These are phyloP conservation scores for Agrotis segetum DNA, from an alignment of 2,888 invertebrate genomes.

Conservation along the genomic window DNA sequence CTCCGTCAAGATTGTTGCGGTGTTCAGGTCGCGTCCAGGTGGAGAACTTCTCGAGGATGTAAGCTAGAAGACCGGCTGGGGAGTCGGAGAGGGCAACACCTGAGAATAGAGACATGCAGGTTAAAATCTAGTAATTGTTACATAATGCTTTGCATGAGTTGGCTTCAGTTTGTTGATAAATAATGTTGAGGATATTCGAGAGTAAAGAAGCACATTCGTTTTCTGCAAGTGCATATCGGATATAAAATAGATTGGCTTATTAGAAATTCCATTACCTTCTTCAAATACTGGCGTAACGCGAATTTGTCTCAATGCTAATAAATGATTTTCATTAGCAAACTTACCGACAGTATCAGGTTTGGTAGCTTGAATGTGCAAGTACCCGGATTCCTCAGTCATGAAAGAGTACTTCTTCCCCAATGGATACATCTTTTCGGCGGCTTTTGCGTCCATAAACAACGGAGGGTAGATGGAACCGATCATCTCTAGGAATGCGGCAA, in stretches of 20 bases:
- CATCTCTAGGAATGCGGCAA: constrained; percentile 72
- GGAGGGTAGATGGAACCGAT: constrained; percentile 91
- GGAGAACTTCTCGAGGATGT: constrained; percentile 96
- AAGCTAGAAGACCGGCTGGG: constrained; percentile 95
- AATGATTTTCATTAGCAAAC: constrained; percentile 6
- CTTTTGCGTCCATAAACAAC: constrained; percentile 85
- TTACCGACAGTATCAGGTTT: constrained; percentile 95
- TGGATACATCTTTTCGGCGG: constrained; percentile 78
- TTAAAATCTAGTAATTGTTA: neutral
- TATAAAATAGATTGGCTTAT: too few species aligned
- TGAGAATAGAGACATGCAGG: constrained; percentile 66
- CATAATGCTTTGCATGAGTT: too few species aligned
- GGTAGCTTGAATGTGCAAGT: constrained; percentile 94
- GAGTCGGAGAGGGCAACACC: constrained; percentile 93
- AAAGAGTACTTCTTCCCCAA: constrained; percentile 61
- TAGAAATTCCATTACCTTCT: too few species aligned
- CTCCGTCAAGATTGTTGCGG: constrained; percentile 91
- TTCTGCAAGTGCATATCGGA: too few species aligned
- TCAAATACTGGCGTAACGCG: too few species aligned
- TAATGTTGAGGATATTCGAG: too few species aligned
- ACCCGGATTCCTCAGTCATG: constrained; percentile 77
- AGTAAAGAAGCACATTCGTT: too few species aligned
- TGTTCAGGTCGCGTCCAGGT: constrained; percentile 92
- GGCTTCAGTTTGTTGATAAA: too few species aligned
- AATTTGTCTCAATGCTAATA: too few species aligned